Conservation (phyloP, 2,797 vertebrate species). For the Caiman crocodilus region DNA sequence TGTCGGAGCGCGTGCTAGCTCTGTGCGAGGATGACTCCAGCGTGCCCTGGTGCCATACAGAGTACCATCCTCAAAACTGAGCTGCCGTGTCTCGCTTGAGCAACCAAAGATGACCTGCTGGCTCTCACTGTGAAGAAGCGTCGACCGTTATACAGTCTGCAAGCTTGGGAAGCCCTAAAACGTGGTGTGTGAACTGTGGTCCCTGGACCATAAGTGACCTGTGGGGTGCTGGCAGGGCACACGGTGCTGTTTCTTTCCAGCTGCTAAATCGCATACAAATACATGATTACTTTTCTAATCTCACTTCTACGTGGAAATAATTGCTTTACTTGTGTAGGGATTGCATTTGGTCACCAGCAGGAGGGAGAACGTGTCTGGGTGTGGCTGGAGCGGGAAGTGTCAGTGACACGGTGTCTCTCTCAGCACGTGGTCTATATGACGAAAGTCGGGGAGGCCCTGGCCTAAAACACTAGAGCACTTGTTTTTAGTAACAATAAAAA, state of each 20-base stretch:
- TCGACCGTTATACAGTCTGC: not conserved
- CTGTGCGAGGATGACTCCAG: not conserved
- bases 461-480: slow-evolving; percentile 62
- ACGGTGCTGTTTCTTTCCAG: slow-evolving; percentile 44
- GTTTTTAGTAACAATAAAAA: slow-evolving; percentile 71
- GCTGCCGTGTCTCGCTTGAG: slow-evolving; percentile 30
- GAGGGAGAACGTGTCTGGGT: slow-evolving; percentile 29
- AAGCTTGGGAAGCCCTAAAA: not conserved
- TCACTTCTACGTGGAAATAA: slow-evolving; percentile 52
- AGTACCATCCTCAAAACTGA: slow-evolving; percentile 8
- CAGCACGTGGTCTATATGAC: not conserved
- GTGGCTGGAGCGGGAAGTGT: slow-evolving; percentile 22
- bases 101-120: slow-evolving; percentile 52
- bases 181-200: slow-evolving; percentile 30
- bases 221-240: slow-evolving; percentile 39
- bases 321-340: slow-evolving; percentile 51
- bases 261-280: slow-evolving; percentile 57
- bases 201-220: not conserved
- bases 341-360: slow-evolving; percentile 33
- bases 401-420: not conserved
- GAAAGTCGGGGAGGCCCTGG: slow-evolving; percentile 49
- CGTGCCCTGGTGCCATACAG: not conserved
- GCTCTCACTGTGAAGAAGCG: slow-evolving; percentile 50
- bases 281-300: slow-evolving; percentile 40
- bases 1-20: rapidly evolving